Evolutionary conservation across 1,140 invertebrate genomes (phyloP).

Genomic region (Oedothorax gibbosus): DNA sequence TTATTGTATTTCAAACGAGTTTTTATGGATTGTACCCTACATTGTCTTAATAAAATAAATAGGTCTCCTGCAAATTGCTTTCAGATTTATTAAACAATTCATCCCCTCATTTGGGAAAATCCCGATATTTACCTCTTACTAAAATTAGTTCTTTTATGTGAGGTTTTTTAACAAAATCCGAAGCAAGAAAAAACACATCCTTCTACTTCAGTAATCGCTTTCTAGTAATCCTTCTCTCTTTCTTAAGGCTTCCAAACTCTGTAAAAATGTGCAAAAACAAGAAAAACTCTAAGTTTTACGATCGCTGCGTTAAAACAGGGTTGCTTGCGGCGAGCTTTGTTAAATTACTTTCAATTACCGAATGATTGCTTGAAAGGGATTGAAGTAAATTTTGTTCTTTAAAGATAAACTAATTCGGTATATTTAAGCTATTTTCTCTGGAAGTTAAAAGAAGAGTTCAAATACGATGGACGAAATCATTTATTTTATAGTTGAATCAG

Average conservation of each 20-base stretch:
- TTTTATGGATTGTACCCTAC: too few species aligned
- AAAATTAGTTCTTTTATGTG: not conserved
- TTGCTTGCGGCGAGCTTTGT: slow-evolving; percentile 11
- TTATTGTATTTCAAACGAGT: too few species aligned
- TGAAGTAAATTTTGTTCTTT: not conserved
- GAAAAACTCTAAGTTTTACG: slow-evolving; percentile 22
- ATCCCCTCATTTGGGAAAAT: too few species aligned
- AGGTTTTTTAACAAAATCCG: not conserved
- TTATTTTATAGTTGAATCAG: too few species aligned
- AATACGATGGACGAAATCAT: too few species aligned
- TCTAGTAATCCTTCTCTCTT: slow-evolving; percentile 8
- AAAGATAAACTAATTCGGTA: not conserved
- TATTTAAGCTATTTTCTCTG: too few species aligned
- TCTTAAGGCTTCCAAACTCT: not conserved
- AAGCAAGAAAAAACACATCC: not conserved
- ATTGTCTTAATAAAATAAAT: too few species aligned
- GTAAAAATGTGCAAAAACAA: slow-evolving; percentile 20
- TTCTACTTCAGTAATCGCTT: slow-evolving; percentile 17
- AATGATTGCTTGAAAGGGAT: slow-evolving; percentile 6
- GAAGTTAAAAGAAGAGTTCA: too few species aligned
- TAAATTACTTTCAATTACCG: slow-evolving; percentile 48
- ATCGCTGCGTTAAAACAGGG: slow-evolving; percentile 5
- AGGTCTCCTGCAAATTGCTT: too few species aligned
- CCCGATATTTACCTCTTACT: too few species aligned
- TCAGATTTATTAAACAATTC: too few species aligned